phyloP scores from a whole-genome alignment of 2,113 vertebrate genomes.

The Chloropsis hardwickii region DNA sequence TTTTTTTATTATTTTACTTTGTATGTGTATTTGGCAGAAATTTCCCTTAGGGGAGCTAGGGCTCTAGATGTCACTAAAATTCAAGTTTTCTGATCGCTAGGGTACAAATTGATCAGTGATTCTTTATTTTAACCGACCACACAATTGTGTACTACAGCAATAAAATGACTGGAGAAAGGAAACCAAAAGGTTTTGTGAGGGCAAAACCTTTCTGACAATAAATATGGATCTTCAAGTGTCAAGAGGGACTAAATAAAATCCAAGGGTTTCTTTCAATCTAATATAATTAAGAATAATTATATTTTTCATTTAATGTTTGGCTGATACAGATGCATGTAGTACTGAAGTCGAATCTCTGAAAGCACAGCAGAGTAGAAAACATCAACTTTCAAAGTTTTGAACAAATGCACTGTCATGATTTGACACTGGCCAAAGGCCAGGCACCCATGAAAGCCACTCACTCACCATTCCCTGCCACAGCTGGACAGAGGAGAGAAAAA shows the following conservation, averaged over 20 bases:
- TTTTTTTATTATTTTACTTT: background rate
- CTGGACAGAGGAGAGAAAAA: background rate
- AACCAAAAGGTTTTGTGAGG: background rate
- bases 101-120: background rate
- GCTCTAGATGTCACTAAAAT: background rate
- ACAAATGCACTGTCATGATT: background rate
- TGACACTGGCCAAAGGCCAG: background rate
- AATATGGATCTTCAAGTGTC: background rate
- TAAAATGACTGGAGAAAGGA: background rate
- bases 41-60: background rate
- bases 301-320: background rate
- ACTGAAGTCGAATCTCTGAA: background rate
- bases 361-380: background rate
- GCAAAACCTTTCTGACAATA: background rate
- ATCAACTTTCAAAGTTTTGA: background rate
- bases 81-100: background rate
- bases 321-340: background rate
- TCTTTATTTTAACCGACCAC: background rate
- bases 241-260: background rate
- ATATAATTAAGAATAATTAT: background rate
- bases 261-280: background rate
- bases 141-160: background rate
- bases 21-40: background rate
- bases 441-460: accelerated
- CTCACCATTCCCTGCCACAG: background rate